Conservation (phyloP, 1,140 invertebrate genomes). For the Drosophila virilis region DNA sequence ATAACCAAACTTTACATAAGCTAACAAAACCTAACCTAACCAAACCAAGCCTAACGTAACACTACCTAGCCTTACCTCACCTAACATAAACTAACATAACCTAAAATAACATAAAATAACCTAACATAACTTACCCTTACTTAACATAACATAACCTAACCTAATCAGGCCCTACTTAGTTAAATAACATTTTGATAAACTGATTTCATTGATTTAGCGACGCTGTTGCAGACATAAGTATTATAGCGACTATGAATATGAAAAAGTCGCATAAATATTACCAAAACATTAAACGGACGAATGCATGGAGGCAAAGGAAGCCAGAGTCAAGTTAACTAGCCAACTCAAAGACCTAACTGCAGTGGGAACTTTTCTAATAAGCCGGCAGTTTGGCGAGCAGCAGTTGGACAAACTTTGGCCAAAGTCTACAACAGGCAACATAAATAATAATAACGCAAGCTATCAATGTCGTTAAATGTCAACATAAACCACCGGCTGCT, state of each 20-base stretch:
- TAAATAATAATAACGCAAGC: slow-evolving; percentile 23
- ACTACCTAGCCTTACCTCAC: too few species aligned
- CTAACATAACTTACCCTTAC: too few species aligned
- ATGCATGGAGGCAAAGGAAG: background rate
- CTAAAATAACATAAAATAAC: too few species aligned
- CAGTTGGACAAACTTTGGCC: slow-evolving; percentile 13
- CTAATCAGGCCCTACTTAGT: too few species aligned
- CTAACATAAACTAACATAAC: too few species aligned
- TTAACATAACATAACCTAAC: too few species aligned
- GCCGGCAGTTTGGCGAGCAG: slow-evolving; percentile 15
- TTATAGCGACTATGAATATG: background rate
- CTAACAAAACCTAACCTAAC: too few species aligned
- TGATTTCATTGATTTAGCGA: too few species aligned
- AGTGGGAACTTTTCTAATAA: slow-evolving; percentile 34
- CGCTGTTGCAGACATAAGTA: background rate
- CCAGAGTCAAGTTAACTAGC: background rate
- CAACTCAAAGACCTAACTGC: background rate
- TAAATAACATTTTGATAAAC: too few species aligned
- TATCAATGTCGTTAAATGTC: slow-evolving; percentile 34
- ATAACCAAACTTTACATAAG: too few species aligned
- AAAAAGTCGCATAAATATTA: background rate
- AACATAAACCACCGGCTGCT: background rate
- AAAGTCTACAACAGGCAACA: slow-evolving; percentile 8
- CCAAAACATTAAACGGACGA: background rate
- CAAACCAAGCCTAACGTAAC: too few species aligned